Evolutionary conservation across 1,140 invertebrate genomes (phyloP).

Genomic region (Magallana angulata): DNA sequence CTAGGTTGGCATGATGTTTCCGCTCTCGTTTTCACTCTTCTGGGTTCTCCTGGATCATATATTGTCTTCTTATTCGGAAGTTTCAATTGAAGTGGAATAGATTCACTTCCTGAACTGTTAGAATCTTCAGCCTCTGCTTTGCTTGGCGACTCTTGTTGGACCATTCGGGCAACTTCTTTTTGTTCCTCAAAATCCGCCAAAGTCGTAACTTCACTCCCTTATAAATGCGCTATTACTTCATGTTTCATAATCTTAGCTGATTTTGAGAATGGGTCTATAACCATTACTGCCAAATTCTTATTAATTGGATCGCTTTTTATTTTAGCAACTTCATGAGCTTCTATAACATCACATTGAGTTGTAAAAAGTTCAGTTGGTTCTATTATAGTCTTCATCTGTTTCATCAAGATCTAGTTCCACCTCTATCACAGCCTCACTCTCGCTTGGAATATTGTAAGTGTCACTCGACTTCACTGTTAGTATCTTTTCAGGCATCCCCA

Average conservation of each 20-base stretch:
- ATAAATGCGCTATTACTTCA: conserved; percentile 1
- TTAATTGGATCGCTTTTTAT: neutral
- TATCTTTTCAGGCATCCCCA: conserved; percentile 23
- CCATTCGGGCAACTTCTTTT: too few species aligned
- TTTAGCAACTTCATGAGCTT: neutral
- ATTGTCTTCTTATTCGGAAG: neutral
- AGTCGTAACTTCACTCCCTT: neutral
- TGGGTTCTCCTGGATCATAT: too few species aligned
- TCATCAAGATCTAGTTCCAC: neutral
- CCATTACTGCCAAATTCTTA: neutral
- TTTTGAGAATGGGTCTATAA: neutral
- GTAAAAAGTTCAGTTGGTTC: conserved; percentile 11
- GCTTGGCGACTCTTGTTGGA: too few species aligned
- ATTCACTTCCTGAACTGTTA: too few species aligned
- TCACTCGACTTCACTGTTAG: neutral
- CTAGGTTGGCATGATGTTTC: too few species aligned
- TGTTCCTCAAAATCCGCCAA: too few species aligned
- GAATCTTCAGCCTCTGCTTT: too few species aligned
- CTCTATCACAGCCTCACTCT: conserved; percentile 42
- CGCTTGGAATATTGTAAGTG: too few species aligned
- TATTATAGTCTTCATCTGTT: neutral
- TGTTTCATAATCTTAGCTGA: conserved; percentile 2
- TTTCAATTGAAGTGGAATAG: neutral
- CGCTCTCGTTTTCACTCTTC: too few species aligned
- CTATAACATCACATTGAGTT: neutral